Base-by-base conservation (phyloP, 1,140 invertebrate species). In the Drosophila kurseongensis region DNA sequence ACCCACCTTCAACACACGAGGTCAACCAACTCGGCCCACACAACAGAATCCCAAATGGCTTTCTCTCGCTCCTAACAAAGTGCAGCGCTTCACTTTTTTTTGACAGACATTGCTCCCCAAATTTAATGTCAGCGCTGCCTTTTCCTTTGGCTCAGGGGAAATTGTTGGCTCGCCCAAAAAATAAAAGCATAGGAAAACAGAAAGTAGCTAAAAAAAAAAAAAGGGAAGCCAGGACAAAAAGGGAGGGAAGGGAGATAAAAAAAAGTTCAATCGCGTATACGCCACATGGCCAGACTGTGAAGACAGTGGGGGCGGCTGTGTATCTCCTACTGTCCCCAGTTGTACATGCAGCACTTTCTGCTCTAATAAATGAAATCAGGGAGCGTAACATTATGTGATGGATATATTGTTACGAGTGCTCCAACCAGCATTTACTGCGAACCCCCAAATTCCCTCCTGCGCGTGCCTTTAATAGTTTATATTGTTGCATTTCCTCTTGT, bases 361-460 rank as follows among this genome's bases (percentile, higher is more conserved):
- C 84, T 89, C 84, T 89, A 89, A 89, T 89, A 89, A 89, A 89
- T 89, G 84, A 89, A 89, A 89, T 89, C 84, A 89, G 84, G 84
- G 65, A 89, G 68, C 84, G 84, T 89, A 84, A 89, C 84, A 80
- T 89, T 84, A 89, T 89, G 86, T 89, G 84, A 89, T 89, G 85
- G 84, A 89, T 89, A 89, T 84, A 89, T 89, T 84, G 84, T 75
- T 80, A 77, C 80, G 71, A 83, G 41, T 58, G 32, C 50, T 41
- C 50, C 29, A 35, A 41, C 35, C 14, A 40, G 14, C 56, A 41
- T 52, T 36, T 32, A 23, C 47, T 18, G 18, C 35, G 10, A 44
- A 9, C 58, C n/a, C 18, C 41, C 1, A 7, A 57, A n/a, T 38
- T 44, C 47, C 29, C 42, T 27, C 10, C 44, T 36, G 48, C 51